phyloP scores from a whole-genome alignment of 2,888 invertebrate species.

The Parnassius glacialis region DNA sequence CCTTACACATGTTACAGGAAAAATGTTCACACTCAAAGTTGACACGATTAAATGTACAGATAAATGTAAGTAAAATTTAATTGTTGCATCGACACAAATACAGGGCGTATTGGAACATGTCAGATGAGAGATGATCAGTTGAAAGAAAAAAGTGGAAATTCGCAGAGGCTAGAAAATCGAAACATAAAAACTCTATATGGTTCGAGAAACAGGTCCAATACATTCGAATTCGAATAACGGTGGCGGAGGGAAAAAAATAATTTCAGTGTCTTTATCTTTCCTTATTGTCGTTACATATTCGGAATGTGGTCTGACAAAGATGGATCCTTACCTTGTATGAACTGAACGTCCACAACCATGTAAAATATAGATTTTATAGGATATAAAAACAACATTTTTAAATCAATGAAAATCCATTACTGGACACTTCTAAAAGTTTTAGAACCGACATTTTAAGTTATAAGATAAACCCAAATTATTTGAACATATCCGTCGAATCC shows the following conservation, averaged over 20 bases:
- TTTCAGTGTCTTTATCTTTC: slow-evolving; percentile 57
- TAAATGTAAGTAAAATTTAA: slow-evolving; percentile 70
- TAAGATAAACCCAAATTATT: neutral
- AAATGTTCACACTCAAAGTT: neutral
- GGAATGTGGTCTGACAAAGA: slow-evolving; percentile 70
- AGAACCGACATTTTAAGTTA: too few relatives aligned
- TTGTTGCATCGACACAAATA: slow-evolving; percentile 75
- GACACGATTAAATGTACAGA: slow-evolving; percentile 25
- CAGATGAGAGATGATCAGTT: slow-evolving; percentile 36
- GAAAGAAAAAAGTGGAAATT: slow-evolving; percentile 59
- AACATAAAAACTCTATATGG: slow-evolving; percentile 62
- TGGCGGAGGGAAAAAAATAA: slow-evolving; percentile 54
- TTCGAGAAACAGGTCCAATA: slow-evolving; percentile 57
- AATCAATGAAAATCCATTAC: too few relatives aligned
- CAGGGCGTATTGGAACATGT: slow-evolving; percentile 41
- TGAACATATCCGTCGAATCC: slow-evolving; percentile 21
- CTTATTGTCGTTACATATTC: slow-evolving; percentile 67
- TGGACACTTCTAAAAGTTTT: too few relatives aligned
- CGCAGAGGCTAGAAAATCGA: slow-evolving; percentile 73
- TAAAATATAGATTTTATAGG: too few relatives aligned
- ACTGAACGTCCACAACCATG: too few relatives aligned
- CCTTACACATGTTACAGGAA: too few relatives aligned
- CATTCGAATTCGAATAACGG: slow-evolving; percentile 63
- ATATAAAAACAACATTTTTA: too few relatives aligned
- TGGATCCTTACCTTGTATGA: slow-evolving; percentile 29